phyloP scores from a whole-genome alignment of 2,113 vertebrate species.

The Colinus virginianus region DNA sequence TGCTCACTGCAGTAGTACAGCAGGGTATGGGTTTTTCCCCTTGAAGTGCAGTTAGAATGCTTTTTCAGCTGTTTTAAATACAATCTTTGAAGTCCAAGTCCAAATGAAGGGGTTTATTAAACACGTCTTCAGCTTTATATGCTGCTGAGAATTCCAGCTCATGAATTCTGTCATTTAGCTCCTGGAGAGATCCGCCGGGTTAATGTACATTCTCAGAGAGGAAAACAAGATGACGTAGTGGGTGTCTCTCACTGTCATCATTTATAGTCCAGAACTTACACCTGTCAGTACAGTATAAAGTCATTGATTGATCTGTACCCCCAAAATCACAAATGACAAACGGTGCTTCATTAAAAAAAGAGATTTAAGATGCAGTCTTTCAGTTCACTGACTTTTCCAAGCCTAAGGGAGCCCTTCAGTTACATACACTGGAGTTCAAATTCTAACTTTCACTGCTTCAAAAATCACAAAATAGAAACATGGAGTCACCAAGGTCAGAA shows the following conservation, averaged over 20 bases:
- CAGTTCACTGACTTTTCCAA: background rate
- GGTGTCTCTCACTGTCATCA: background rate
- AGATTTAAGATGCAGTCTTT: background rate
- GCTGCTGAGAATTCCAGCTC: background rate
- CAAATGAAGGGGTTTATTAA: background rate
- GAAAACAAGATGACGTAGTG: rapidly evolving
- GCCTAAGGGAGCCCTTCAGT: background rate
- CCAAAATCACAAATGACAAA: background rate
- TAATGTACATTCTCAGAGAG: background rate
- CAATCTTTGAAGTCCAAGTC: background rate
- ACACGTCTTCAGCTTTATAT: background rate
- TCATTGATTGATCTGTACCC: background rate
- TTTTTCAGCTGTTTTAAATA: background rate
- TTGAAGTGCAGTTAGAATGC: background rate
- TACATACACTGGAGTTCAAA: background rate
- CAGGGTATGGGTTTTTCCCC: background rate
- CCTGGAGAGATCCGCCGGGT: background rate
- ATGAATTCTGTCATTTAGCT: background rate
- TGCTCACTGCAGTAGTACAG: background rate
- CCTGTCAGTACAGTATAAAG: background rate
- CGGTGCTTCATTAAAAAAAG: background rate
- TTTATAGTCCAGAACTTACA: background rate
- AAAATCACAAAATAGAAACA: background rate
- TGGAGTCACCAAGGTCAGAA: no score
- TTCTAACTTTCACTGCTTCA: background rate